Evolutionary conservation across 2,888 invertebrate genomes (phyloP), one percentile per base, ranked within the genome.

Genomic region (Drosophila quinaria): DNA sequence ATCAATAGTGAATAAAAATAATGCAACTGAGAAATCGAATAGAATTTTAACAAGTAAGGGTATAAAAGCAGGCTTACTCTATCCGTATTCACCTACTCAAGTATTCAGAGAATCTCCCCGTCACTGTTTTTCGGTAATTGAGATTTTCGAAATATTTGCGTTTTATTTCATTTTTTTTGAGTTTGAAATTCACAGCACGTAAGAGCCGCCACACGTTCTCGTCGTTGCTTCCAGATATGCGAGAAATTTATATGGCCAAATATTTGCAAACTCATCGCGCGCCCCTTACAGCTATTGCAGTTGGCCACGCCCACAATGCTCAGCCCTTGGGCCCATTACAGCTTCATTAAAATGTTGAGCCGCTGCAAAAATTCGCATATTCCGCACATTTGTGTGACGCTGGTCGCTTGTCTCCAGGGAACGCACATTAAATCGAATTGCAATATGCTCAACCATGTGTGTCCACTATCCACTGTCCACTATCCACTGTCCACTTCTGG

Each of bases 171-270:
- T 25, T 47, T 29, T 3, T 31, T 51, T 39, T 50, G 19, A 71
- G 73, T 77, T 73, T 55, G 58, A 58, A 73, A 79, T 74, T 83
- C 84, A 52, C 61, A 55, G 74, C 84, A 86, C 87, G 86, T 79
- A 64, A 47, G 47, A 63, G 46, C 50, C 55, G 75, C 54, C 56
- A 64, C 78, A 74, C 80, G 71, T 78, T 61, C 71, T 61, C 56
- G 41, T 29, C 63, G 51, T 44, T 52, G 55, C 54, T 64, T 31
- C 33, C 51, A 83, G 69, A 76, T 69, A 81, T 87, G 79, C 73
- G 55, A 84, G 77, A 79, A 83, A 84, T 84, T 87, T 84, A 87
- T 81, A 83, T 83, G 73, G 70, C 68, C 70, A 84, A 87, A 84
- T 84, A 87, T 84, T 87, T 84, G 79, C 66, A 46, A 65, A 70